These are phyloP conservation scores for Nebria salina DNA, from an alignment of 2,888 invertebrate genomes.

Conservation along the genomic window DNA sequence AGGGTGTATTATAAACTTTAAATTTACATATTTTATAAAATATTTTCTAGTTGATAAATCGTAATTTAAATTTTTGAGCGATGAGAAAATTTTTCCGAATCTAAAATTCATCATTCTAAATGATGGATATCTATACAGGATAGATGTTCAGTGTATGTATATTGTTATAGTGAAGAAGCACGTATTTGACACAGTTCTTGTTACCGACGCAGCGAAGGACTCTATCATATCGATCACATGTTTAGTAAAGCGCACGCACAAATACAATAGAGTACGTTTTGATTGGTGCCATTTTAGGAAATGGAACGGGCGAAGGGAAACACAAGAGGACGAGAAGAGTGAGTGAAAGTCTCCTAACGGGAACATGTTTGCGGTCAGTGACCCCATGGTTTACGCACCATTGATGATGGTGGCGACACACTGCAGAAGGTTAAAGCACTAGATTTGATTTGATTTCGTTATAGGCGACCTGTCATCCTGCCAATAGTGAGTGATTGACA, in stretches of 20 bases:
- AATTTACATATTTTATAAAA: no score
- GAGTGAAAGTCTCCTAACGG: slow-evolving; percentile 1
- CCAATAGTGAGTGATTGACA: slow-evolving; percentile 1
- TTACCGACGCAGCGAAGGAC: not conserved
- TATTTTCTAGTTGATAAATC: no score
- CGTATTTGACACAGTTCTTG: not conserved
- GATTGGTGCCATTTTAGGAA: not conserved
- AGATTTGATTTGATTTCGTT: slow-evolving; percentile 1
- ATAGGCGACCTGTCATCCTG: not conserved
- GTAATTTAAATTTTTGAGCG: no score
- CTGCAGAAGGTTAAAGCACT: not conserved
- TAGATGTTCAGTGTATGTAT: no score
- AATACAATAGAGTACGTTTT: not conserved
- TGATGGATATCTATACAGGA: no score
- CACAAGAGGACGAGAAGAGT: not conserved
- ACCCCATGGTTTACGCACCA: not conserved
- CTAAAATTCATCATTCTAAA: no score
- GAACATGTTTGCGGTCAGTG: not conserved
- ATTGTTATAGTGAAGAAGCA: not conserved
- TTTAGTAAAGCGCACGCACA: not conserved
- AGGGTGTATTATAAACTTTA: no score
- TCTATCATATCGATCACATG: not conserved
- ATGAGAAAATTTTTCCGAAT: no score
- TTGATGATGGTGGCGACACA: not conserved
- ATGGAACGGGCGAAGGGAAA: not conserved